phyloP scores from a whole-genome alignment of 2,888 invertebrate species.

The Scotopteryx bipunctaria region DNA sequence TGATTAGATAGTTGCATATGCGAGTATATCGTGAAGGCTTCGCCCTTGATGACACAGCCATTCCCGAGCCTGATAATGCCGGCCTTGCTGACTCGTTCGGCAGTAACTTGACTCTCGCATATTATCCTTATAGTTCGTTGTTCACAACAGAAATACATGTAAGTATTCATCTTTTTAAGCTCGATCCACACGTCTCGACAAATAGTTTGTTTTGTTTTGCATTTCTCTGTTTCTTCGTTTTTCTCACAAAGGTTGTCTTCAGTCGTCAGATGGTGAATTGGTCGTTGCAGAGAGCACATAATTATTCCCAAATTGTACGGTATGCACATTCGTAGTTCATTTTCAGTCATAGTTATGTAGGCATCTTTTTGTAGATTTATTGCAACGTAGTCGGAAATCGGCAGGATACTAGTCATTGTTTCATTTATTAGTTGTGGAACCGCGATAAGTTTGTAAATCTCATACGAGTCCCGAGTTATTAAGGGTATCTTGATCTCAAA shows the following conservation, averaged over 20 bases:
- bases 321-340: neutral
- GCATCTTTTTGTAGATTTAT: conserved; percentile 1
- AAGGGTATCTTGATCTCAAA: conserved; percentile 35
- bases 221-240: neutral
- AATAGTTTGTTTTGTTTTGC: neutral
- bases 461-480: conserved; percentile 2
- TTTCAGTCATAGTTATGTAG: neutral
- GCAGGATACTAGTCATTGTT: neutral
- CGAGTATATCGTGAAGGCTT: conserved; percentile 6
- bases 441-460: neutral
- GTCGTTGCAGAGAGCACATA: neutral
- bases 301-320: neutral
- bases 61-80: conserved; percentile 11
- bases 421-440: neutral
- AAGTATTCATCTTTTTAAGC: conserved; percentile 10
- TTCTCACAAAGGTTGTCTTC: neutral
- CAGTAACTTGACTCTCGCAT: conserved; percentile 13
- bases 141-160: conserved; percentile 15
- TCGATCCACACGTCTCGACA: conserved; percentile 10
- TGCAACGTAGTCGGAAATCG: neutral
- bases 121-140: conserved; percentile 13
- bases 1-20: neutral
- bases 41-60: conserved; percentile 11
- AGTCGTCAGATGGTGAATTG: neutral
- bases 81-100: neutral